These are phyloP conservation scores for Sebastes kiyomatsui DNA, from an alignment of 2,797 vertebrate species.

Conservation along the genomic window DNA sequence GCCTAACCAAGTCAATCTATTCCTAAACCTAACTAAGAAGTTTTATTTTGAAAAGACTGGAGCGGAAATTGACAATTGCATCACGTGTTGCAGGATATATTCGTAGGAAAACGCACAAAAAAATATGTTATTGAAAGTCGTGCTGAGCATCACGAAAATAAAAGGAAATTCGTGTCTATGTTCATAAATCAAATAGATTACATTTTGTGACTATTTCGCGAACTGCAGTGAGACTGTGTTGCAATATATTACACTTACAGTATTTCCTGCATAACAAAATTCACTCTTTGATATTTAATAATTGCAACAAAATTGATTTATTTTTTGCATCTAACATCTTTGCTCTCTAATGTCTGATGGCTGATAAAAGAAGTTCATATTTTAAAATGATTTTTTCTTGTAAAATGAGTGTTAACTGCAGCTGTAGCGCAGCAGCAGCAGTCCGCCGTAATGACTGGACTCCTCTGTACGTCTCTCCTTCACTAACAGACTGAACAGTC, in stretches of 20 bases:
- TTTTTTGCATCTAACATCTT: not conserved
- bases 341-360: not conserved
- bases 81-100: too few species aligned
- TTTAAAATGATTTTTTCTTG: not conserved
- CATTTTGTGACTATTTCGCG: rapidly evolving
- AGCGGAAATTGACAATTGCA: too few species aligned
- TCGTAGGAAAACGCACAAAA: too few species aligned
- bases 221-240: too few species aligned
- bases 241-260: not conserved
- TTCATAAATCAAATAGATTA: rapidly evolving
- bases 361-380: not conserved
- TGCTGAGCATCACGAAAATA: too few species aligned
- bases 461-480: not conserved
- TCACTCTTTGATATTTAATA: not conserved
- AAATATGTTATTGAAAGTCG: too few species aligned
- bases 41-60: too few species aligned
- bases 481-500: conserved; percentile 43
- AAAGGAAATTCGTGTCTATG: rapidly evolving
- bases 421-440: not conserved
- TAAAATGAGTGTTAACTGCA: not conserved
- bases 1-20: too few species aligned
- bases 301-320: not conserved
- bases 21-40: too few species aligned
- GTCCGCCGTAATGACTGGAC: not conserved
- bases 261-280: not conserved